A percentile compares a stretch with the other conserved stretches of the same genome.
Conservation (phyloP, 2,113 vertebrate species). For the Epinephelus moara region DNA sequence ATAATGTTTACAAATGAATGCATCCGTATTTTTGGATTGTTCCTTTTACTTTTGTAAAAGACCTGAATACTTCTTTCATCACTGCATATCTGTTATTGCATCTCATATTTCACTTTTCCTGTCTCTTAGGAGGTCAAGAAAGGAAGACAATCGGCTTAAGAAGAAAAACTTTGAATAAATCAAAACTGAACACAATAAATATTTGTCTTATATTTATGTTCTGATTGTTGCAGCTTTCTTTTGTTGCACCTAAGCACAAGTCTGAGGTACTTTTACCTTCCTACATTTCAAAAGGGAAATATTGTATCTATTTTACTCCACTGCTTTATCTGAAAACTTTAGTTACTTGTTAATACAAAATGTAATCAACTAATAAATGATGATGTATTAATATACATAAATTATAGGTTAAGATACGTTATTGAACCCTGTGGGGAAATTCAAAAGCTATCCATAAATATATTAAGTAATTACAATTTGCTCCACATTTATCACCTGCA, state of each 20-base stretch:
- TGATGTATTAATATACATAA: not conserved
- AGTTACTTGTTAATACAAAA: not conserved
- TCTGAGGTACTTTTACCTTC: not conserved
- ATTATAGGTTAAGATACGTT: not conserved
- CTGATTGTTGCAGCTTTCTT: conserved; percentile 1
- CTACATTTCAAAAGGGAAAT: not conserved
- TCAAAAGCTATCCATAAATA: too few relatives aligned
- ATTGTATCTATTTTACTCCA: not conserved
- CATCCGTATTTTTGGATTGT: not conserved
- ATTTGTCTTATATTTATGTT: not conserved
- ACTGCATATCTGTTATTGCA: not conserved
- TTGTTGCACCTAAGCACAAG: not conserved
- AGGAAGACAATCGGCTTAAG: not conserved
- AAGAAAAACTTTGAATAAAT: not conserved
- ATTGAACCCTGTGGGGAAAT: not conserved
- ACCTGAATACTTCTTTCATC: not conserved
- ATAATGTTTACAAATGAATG: not conserved
- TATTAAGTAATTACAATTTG: too few relatives aligned
- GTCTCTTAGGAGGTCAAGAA: conserved; percentile 54
- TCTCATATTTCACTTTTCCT: not conserved
- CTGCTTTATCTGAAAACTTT: not conserved
- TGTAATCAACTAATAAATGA: not conserved
- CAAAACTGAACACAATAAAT: conserved; percentile 25
- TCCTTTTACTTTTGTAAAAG: not conserved
- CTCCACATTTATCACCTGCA: too few relatives aligned